These are phyloP conservation scores for Phenganax marumi DNA, from an alignment of 92 coral and sea anemone species.

Conservation along the genomic window DNA sequence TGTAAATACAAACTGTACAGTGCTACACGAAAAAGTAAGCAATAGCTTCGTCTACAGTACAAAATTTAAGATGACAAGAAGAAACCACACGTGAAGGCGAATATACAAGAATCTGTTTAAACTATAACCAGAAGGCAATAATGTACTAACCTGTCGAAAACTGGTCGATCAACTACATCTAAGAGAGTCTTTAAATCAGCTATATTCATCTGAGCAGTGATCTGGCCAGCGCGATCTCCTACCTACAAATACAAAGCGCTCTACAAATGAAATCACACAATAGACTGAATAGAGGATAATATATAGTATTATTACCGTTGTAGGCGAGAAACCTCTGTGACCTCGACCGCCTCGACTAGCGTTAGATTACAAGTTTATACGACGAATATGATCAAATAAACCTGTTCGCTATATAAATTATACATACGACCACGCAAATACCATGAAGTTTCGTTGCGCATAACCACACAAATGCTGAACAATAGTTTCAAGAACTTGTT, in stretches of 20 bases:
- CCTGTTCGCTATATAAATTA: neutral
- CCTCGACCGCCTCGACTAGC: no score
- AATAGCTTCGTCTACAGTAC: no score
- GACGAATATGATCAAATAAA: neutral
- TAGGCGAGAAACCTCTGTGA: neutral
- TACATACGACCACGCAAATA: neutral
- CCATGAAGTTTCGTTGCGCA: neutral
- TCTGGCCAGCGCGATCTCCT: constrained; percentile 97
- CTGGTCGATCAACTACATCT: constrained; percentile 57
- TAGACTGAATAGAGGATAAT: neutral
- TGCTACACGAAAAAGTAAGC: no score
- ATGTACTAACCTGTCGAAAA: constrained; percentile 1
- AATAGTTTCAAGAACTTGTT: neutral
- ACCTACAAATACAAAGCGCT: constrained; percentile 55
- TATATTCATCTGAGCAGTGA: constrained; percentile 98
- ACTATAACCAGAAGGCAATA: no score
- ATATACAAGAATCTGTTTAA: no score
- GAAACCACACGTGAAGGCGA: no score
- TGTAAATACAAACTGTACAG: no score
- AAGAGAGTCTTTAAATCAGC: constrained; percentile 75
- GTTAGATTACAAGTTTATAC: no score
- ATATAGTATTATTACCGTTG: neutral
- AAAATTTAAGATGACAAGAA: no score
- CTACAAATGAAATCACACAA: neutral
- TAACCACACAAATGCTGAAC: neutral